A percentile compares a stretch with the other conserved stretches of the same genome.
Evolutionary conservation across 2,113 vertebrate species (phyloP).

Genomic region (Tringa solitaria): DNA sequence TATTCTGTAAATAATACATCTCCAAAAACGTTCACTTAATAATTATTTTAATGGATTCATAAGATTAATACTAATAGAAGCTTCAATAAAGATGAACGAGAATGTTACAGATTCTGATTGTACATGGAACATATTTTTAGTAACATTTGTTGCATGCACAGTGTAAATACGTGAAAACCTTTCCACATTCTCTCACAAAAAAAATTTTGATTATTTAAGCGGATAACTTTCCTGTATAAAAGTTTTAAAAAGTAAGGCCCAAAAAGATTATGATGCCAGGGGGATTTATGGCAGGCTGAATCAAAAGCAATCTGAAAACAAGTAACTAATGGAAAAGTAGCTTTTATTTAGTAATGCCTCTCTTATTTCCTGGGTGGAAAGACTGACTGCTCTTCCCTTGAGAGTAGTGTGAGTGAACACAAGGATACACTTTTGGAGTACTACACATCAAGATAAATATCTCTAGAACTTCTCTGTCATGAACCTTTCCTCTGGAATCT

Average conservation of each 20-base stretch:
- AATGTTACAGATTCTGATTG: background rate
- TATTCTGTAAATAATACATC: background rate
- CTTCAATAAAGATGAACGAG: background rate
- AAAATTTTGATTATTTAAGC: background rate
- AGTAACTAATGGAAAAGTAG: background rate
- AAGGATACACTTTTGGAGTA: background rate
- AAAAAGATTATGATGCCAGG: background rate
- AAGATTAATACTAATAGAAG: background rate
- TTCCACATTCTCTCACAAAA: background rate
- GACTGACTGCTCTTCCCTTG: background rate
- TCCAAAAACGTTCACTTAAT: background rate
- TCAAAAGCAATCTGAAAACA: background rate
- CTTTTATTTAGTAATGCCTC: background rate
- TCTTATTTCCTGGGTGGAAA: background rate
- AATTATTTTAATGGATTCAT: background rate
- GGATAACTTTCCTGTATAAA: background rate
- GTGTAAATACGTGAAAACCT: background rate
- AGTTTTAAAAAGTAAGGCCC: background rate
- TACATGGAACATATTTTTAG: background rate
- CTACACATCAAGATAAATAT: background rate
- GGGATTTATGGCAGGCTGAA: background rate
- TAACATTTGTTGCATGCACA: background rate
- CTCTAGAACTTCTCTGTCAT: background rate
- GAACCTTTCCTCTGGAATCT: background rate
- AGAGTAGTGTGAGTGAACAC: background rate